These are phyloP conservation scores for Stenchaetothrips biformis DNA, from an alignment of 2,888 invertebrate species.

Conservation along the genomic window DNA sequence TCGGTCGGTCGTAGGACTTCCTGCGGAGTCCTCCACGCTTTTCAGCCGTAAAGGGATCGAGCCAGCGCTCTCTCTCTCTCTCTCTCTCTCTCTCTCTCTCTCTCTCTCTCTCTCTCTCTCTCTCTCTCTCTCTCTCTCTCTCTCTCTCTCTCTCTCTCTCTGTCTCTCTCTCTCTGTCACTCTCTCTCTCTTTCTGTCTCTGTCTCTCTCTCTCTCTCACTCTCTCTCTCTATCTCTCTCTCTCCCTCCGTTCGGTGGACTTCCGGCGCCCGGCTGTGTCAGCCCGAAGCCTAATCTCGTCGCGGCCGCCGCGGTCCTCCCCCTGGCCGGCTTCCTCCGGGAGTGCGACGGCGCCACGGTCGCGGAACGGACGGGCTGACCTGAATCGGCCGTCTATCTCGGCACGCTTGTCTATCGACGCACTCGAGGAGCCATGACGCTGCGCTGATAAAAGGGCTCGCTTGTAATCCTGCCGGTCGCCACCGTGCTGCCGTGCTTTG, in stretches of 20 bases:
- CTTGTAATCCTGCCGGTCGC: too few relatives aligned
- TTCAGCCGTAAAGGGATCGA: too few relatives aligned
- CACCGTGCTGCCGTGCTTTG: background rate
- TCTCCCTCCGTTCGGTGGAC: background rate
- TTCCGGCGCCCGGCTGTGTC: background rate
- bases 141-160: conserved; percentile 19
- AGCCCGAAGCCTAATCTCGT: too few relatives aligned
- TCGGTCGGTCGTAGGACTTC: too few relatives aligned
- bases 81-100: conserved; percentile 28
- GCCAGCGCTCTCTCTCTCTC: too few relatives aligned
- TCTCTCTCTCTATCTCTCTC: conserved; percentile 21
- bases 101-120: conserved; percentile 31
- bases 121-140: conserved; percentile 26
- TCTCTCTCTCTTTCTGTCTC: background rate
- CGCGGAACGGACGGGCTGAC: too few relatives aligned
- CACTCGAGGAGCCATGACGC: background rate
- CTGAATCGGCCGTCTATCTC: too few relatives aligned
- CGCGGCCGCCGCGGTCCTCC: too few relatives aligned
- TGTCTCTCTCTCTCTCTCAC: conserved; percentile 22
- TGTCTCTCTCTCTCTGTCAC: conserved; percentile 20
- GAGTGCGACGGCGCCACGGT: too few relatives aligned
- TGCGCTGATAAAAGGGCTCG: background rate
- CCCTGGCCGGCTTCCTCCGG: too few relatives aligned
- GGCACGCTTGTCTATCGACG: too few relatives aligned
- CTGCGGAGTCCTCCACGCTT: conserved; percentile 8